Evolutionary conservation across 2,888 invertebrate species (phyloP).

Genomic region (Choristoneura rosaceana): DNA sequence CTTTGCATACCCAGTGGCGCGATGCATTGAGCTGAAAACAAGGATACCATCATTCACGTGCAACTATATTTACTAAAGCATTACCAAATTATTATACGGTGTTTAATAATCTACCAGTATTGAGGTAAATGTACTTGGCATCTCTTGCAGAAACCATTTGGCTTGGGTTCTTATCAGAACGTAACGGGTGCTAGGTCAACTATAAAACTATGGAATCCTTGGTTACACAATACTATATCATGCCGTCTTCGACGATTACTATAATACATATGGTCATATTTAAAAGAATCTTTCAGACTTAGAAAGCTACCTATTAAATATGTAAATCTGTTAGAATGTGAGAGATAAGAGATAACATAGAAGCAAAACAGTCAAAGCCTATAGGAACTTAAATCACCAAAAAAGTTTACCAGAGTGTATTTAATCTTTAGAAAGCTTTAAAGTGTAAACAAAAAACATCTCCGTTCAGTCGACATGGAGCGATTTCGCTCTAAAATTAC

Average conservation of each 20-base stretch:
- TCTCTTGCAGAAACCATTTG: conserved; percentile 27
- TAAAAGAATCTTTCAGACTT: too few relatives aligned
- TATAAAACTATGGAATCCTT: background rate
- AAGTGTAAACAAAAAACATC: background rate
- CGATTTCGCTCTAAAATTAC: background rate
- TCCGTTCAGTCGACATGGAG: background rate
- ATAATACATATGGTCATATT: too few relatives aligned
- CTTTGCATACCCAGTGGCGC: conserved; percentile 95
- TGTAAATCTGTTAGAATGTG: too few relatives aligned
- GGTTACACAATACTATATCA: background rate
- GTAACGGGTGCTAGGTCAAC: conserved; percentile 5
- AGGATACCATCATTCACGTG: conserved; percentile 38
- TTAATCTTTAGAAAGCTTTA: background rate
- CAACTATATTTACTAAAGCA: background rate
- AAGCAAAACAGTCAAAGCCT: too few relatives aligned
- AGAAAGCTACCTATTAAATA: too few relatives aligned
- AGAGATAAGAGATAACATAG: too few relatives aligned
- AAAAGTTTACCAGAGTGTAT: too few relatives aligned
- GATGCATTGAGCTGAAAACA: conserved; percentile 91
- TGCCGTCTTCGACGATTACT: too few relatives aligned
- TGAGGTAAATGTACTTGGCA: conserved; percentile 29
- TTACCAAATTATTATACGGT: background rate
- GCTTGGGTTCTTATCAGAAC: conserved; percentile 19
- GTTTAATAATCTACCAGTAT: conserved; percentile 1
- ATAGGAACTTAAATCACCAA: too few relatives aligned